Evolutionary conservation across 2,797 vertebrate genomes (phyloP).

Genomic region (Platyrinchus mystaceus): DNA sequence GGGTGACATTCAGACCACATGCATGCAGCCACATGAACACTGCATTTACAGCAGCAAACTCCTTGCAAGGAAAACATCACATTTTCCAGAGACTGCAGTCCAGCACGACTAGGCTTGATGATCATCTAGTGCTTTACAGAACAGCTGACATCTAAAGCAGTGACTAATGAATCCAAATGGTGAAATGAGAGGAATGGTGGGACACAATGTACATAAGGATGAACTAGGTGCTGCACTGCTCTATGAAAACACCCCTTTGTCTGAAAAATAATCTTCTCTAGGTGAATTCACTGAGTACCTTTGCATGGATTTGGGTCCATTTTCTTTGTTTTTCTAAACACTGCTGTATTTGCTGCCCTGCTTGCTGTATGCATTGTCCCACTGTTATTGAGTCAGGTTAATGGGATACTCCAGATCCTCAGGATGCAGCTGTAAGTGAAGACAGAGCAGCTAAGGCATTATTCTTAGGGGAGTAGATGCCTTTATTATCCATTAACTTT

Average conservation of each 20-base stretch:
- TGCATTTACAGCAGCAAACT: not conserved
- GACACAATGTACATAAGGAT: not conserved
- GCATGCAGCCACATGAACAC: accelerated
- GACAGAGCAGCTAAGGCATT: not conserved
- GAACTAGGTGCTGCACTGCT: not conserved
- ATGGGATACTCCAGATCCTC: not conserved
- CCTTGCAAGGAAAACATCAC: not conserved
- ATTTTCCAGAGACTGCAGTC: not conserved
- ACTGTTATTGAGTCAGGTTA: not conserved
- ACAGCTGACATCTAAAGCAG: not conserved
- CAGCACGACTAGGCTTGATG: not conserved
- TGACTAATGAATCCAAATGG: not conserved
- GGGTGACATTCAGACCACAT: not conserved
- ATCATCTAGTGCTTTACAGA: not conserved
- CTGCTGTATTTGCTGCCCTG: not conserved
- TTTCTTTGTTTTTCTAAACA: not conserved
- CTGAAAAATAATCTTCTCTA: not conserved
- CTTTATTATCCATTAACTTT: conserved; percentile 60
- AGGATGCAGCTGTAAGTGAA: not conserved
- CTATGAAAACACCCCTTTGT: not conserved
- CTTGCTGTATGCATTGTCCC: not conserved
- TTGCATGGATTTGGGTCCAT: not conserved
- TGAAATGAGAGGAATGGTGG: not conserved
- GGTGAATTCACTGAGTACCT: not conserved
- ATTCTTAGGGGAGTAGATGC: not conserved